Conservation (phyloP, 2,888 invertebrate genomes). For the Rhamphomyia laevipes region DNA sequence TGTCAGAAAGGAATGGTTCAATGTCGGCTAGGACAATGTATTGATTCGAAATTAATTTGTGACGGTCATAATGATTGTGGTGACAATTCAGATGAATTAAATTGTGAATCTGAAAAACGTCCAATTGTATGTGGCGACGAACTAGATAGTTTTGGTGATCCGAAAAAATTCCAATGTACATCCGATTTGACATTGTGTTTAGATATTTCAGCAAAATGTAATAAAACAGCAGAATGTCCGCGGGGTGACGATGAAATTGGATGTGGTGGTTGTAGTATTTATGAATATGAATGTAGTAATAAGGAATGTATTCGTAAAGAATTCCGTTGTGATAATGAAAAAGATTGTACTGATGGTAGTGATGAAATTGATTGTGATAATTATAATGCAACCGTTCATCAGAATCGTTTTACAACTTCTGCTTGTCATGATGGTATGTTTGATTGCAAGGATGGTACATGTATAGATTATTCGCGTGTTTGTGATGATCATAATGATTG, state of each 20-base stretch:
- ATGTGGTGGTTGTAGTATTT: constrained; percentile 46
- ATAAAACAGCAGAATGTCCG: constrained; percentile 56
- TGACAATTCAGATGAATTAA: constrained; percentile 43
- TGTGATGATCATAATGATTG: constrained; percentile 57
- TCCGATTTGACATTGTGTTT: constrained; percentile 28
- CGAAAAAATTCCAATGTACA: constrained; percentile 28
- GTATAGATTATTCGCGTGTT: constrained; percentile 49
- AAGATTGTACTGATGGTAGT: constrained; percentile 60
- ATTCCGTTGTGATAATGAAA: constrained; percentile 48
- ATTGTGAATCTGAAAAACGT: constrained; percentile 29
- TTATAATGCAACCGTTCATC: constrained; percentile 17
- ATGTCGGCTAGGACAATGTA: constrained; percentile 45
- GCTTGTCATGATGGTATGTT: constrained; percentile 36
- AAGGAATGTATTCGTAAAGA: constrained; percentile 45
- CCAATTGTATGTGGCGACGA: constrained; percentile 36
- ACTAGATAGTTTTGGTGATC: constrained; percentile 14
- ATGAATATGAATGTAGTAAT: constrained; percentile 53
- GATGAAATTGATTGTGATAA: constrained; percentile 52
- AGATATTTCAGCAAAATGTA: constrained; percentile 41
- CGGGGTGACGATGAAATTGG: constrained; percentile 57
- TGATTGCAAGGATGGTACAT: constrained; percentile 49
- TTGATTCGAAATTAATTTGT: constrained; percentile 43
- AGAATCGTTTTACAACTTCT: constrained; percentile 4
- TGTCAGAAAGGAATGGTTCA: constrained; percentile 27
- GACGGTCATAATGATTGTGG: constrained; percentile 47